Conservation (phyloP, 2,113 vertebrate species). For the Gulo gulo region DNA sequence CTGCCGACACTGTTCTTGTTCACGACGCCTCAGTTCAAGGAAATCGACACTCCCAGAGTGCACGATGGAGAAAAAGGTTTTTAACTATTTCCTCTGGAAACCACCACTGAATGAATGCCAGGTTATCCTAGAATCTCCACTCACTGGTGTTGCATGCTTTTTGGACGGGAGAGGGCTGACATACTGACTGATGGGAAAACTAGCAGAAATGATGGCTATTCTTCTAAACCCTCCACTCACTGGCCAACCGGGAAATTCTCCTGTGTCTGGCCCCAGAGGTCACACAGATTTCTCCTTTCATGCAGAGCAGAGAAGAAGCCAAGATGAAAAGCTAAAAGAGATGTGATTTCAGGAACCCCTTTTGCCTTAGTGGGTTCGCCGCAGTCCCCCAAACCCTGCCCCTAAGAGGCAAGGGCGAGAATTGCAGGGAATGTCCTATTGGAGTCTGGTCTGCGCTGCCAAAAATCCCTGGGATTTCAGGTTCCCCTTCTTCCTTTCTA, state of each 20-base stretch:
- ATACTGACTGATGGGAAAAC: fast-evolving
- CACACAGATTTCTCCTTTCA: not conserved
- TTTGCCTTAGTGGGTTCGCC: not conserved
- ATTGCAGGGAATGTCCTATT: not conserved
- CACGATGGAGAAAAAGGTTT: not conserved
- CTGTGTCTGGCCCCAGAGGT: not conserved
- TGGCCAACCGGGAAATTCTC: not conserved
- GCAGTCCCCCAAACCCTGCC: not conserved
- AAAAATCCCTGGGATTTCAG: not conserved
- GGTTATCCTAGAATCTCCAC: not conserved
- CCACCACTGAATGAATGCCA: constrained; percentile 4
- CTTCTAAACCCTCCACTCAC: not conserved
- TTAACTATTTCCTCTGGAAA: constrained; percentile 64
- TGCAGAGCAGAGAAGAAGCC: not conserved
- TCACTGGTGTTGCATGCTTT: not conserved
- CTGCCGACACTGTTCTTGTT: not conserved
- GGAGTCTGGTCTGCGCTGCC: not conserved
- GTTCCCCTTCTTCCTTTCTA: not conserved
- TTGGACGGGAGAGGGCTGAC: not conserved
- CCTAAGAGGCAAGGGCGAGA: not conserved
- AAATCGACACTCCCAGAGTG: not conserved
- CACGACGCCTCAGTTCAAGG: not conserved
- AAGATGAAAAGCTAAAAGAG: not conserved
- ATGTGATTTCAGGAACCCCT: not conserved
- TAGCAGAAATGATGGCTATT: not conserved